Percentiles rank a stretch among this genome's conserved stretches.
These are phyloP conservation scores for Pristionchus entomophagus DNA, from an alignment of 2,888 invertebrate genomes.

Conservation along the genomic window DNA sequence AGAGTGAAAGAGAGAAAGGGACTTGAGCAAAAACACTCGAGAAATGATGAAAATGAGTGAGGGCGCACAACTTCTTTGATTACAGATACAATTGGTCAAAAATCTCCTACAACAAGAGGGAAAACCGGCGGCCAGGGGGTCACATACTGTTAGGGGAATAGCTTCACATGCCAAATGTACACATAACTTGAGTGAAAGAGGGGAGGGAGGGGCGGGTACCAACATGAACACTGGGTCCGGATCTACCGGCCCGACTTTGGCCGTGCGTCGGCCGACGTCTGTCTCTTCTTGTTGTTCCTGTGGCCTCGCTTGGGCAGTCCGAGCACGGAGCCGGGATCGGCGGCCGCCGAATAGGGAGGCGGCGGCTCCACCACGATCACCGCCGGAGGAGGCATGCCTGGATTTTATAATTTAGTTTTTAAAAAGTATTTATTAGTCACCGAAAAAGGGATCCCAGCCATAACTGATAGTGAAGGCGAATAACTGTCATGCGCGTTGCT, in stretches of 20 bases:
- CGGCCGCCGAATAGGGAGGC: conserved; percentile 65
- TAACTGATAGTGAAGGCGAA: too few species aligned
- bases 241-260: conserved; percentile 38
- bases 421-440: too few species aligned
- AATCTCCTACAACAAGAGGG: background rate
- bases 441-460: too few species aligned
- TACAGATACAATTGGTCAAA: conserved; percentile 14
- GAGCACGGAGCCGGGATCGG: conserved; percentile 60
- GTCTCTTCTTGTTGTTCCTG: conserved; percentile 63
- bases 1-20: conserved; percentile 2
- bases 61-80: background rate
- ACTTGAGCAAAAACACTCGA: conserved; percentile 3
- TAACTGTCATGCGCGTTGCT: too few species aligned
- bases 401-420: too few species aligned
- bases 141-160: background rate
- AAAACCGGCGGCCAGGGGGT: background rate
- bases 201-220: background rate
- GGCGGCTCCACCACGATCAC: conserved; percentile 68
- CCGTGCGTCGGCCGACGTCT: conserved; percentile 59
- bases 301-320: conserved; percentile 66
- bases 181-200: background rate
- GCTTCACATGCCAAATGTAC: background rate
- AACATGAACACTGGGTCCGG: too few species aligned
- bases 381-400: conserved; percentile 51
- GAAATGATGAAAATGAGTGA: background rate